Conservation (phyloP, 2,113 vertebrate species). For the Paralichthys olivaceus region DNA sequence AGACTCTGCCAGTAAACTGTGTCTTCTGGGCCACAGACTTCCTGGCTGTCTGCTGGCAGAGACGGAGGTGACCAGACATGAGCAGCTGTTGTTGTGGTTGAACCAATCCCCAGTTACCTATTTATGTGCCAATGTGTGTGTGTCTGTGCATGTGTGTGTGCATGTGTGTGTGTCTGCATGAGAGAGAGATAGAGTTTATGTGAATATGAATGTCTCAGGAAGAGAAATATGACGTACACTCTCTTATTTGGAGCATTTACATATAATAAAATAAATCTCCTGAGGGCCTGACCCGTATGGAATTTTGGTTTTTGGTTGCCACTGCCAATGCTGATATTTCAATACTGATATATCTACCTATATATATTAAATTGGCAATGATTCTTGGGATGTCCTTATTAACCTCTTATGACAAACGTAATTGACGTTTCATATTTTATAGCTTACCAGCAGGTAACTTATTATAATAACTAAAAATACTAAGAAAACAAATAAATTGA, state of each 20-base stretch:
- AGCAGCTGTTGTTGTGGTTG: constrained; percentile 62
- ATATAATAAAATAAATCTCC: background rate
- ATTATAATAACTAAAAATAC: too few relatives aligned
- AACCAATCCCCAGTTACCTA: constrained; percentile 49
- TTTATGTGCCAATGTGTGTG: constrained; percentile 36
- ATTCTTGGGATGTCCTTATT: too few relatives aligned
- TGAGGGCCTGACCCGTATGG: too few relatives aligned
- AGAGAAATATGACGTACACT: background rate
- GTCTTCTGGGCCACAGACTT: constrained; percentile 41
- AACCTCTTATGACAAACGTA: too few relatives aligned
- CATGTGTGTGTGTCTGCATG: background rate
- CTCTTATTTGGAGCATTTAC: background rate
- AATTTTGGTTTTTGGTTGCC: too few relatives aligned
- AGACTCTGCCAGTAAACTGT: constrained; percentile 37
- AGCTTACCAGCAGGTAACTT: too few relatives aligned
- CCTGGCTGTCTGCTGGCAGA: constrained; percentile 34
- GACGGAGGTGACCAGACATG: constrained; percentile 36
- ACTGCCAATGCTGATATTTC: too few relatives aligned
- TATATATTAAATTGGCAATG: too few relatives aligned
- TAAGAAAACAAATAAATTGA: too few relatives aligned
- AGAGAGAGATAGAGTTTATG: background rate
- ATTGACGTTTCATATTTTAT: too few relatives aligned
- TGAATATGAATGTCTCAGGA: background rate
- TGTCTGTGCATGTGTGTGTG: background rate
- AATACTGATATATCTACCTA: too few relatives aligned